These are phyloP conservation scores for Neosalanx taihuensis DNA, from an alignment of 2,797 vertebrate genomes.

Conservation along the genomic window DNA sequence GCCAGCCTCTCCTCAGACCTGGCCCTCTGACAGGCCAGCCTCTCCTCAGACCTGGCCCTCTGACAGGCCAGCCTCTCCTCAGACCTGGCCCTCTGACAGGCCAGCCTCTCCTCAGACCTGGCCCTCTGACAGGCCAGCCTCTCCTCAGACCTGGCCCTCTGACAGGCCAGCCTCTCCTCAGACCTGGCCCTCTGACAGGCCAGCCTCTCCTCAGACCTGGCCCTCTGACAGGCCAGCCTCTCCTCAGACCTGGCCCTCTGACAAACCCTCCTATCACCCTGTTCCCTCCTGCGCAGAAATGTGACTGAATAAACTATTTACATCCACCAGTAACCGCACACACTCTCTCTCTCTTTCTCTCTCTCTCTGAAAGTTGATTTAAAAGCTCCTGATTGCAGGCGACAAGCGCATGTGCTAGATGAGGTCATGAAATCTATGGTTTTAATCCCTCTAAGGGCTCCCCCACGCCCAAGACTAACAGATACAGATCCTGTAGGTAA, in stretches of 20 bases:
- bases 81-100: no score
- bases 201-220: no score
- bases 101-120: no score
- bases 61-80: no score
- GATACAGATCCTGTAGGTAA: conserved; percentile 67
- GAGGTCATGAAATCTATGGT: conserved; percentile 61
- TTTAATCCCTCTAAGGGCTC: conserved; percentile 60
- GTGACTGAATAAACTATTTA: conserved; percentile 61
- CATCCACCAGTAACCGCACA: conserved; percentile 26
- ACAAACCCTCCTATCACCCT: conserved; percentile 44
- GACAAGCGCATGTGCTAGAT: conserved; percentile 57
- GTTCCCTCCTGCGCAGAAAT: conserved; percentile 32
- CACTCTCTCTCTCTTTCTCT: no score
- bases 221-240: conserved; percentile 9
- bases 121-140: no score
- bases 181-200: no score
- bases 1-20: not conserved
- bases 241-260: conserved; percentile 34
- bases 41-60: no score
- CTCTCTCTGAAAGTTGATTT: conserved; percentile 39
- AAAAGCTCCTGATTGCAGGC: conserved; percentile 35
- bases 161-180: no score
- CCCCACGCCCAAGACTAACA: conserved; percentile 64
- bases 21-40: no score
- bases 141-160: no score